These are phyloP conservation scores for Chalcis sispes DNA, from an alignment of 2,888 invertebrate species.

Conservation along the genomic window DNA sequence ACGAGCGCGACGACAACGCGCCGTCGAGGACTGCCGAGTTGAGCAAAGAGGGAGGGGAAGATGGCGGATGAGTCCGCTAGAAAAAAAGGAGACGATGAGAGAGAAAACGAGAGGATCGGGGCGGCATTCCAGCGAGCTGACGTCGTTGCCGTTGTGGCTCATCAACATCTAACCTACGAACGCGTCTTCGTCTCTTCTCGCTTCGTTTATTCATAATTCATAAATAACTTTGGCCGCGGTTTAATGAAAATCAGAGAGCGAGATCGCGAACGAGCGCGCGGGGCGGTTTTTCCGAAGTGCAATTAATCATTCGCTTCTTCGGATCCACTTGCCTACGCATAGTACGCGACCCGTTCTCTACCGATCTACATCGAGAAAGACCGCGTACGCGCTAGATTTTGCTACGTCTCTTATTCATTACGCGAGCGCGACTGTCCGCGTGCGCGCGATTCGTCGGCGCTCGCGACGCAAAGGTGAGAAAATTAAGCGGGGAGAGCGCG, in stretches of 20 bases:
- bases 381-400: not conserved
- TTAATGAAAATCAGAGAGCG: constrained; percentile 39
- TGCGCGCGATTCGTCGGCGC: not conserved
- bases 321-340: not conserved
- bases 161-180: constrained; percentile 5
- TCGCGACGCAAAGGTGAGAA: too few species aligned
- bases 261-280: not conserved
- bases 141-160: not conserved
- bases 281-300: constrained; percentile 20
- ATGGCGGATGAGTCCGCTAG: not conserved
- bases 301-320: constrained; percentile 43
- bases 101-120: constrained; percentile 16
- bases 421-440: not conserved
- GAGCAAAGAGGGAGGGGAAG: not conserved
- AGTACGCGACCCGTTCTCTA: not conserved
- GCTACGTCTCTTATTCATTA: not conserved
- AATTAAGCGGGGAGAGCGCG: too few species aligned
- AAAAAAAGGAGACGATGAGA: not conserved
- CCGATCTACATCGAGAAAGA: constrained; percentile 3
- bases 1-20: not conserved
- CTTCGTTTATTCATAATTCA: constrained; percentile 48
- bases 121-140: constrained; percentile 32
- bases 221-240: constrained; percentile 45
- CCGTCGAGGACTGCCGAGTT: too few species aligned
- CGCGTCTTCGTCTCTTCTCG: too few species aligned